Base-by-base conservation (phyloP, 2,888 invertebrate species). In the Hypomecis punctinalis region DNA sequence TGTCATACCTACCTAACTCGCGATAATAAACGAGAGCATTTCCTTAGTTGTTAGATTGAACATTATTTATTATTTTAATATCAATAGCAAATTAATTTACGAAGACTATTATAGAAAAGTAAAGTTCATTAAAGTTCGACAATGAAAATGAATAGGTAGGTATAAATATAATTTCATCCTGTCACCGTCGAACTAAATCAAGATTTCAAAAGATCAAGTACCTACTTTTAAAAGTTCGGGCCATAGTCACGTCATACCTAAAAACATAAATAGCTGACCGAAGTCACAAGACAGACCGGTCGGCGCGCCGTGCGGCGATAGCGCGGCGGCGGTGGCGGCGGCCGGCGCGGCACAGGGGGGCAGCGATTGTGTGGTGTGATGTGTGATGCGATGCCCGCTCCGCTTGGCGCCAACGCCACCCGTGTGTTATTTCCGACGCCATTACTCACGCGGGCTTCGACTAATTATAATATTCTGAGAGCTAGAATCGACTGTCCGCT, bases 391-490 rank as follows among this genome's bases (percentile, higher is more conserved):
- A 73, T 81, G 78, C 77, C 81, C 84, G 84, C 88, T 80, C 79
- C 82, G 88, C 90, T 91, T 90, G 91, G 92, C 92, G 92, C 92
- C 91, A 90, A 90, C 86, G 83, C 85, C 81, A 83, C 78, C 80
- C 82, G 86, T 81, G 83, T 85, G 89, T 87, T 92, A 93, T 93
- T 93, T 93, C 90, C 84, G 88, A 92, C 89, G 83, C 88, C 89
- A 91, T 92, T 91, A 91, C 91, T 92, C 92, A 93, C 89, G 81
- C 85, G 80, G 79, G 86, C 90, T 85, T 86, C 85, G 78, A 90
- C 91, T 93, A 93, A 93, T 93, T 92, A 90, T 92, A 92, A 91
- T 89, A 91, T 85, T 84, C 84, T 78, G 84, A 82, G 85, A 84
- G 87, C 86, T 83, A 84, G 81, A 83, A 83, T 83, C 83, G 79